Evolutionary conservation across 2,113 vertebrate species (phyloP), one percentile per base, ranked within the genome.

Genomic region (Sigmodon hispidus): DNA sequence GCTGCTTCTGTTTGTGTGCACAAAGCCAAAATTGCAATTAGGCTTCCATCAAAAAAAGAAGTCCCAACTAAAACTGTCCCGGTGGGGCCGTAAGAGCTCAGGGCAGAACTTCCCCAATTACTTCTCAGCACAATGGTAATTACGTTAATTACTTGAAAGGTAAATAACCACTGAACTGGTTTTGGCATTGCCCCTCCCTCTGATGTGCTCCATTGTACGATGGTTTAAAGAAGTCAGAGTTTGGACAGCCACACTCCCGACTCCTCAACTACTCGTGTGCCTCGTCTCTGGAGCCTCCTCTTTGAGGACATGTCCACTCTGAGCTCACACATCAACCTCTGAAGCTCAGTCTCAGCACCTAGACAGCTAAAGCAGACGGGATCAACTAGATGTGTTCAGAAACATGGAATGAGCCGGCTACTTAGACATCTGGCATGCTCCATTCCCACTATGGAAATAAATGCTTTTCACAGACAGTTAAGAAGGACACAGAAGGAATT

Each of bases 11-110:
- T 98, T 98, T 97, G 98, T 98, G 98, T 97, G 98, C 97, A 98
- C 98, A 98, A 98, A 98, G 98, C 98, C 98, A 99, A 99, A 98
- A 98, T 91, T 98, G 98, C 98, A 99, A 99, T 99, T 99, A 99
- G 98, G 97, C 98, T 98, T 98, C 98, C 98, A 99, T 98, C 98
- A 98, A 98, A 98, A 98, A 98, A 98, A 98, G 98, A 98, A 98
- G 98, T 97, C 98, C 98, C 97, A 85, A 98, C 98, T 97, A 98
- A 98, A 99, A 98, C 98, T 98, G 98, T 98, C 99, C 98, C 99
- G 2, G 81, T 75, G 98, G 99, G 98, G 98, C 59, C 97, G 0
- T 98, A 98, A 98, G 98, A 97, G 98, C 98, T 98, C 96, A 40
- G 98, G 98, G 98, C 97, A 98, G 97, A 98, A 98, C 98, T 98